Evolutionary conservation across 2,113 vertebrate genomes (phyloP), one percentile per base, ranked within the genome.

Genomic region (Leptobrachium ailaonicum): DNA sequence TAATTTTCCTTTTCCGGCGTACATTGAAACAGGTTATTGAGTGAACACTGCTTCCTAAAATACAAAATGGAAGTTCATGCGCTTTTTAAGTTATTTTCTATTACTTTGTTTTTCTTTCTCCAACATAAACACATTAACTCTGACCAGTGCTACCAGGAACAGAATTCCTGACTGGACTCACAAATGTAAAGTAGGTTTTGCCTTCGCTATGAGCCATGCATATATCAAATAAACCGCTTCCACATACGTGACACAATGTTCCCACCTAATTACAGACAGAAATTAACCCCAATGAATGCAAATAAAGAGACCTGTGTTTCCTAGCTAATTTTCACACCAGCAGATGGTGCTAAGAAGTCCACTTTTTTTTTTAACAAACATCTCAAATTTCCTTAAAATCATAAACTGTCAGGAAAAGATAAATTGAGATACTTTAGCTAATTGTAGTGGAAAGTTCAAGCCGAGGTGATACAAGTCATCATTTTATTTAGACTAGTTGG

Each of bases 341-440:
- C 91, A 97, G 96, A 95, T 96, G 95, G 90, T 95, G 95, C 95
- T 92, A 92, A 91, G 94, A 91, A 92, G 91, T 86, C 87, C 87
- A 87, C 88, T 85, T 86, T 88, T 83, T 50, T 83, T 83, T 83
- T 81, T 82, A 83, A 88, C 85, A 88, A 89, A 91, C 80, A 89
- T 89, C 86, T 92, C 91, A 86, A 85, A 90, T 94, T 92, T 92
- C 88, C 85, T 94, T 92, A 92, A 91, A 95, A 94, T 90, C 89
- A 94, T 92, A 91, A 91, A 86, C 90, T 92, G 89, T 93, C 91
- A 93, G 83, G 87, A 86, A 88, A 92, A 94, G 91, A 92, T 92
- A 94, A 92, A 95, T 94, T 88, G 90, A 90, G 89, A 90, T 84
- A 85, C 87, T 92, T 94, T 89, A 92, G 90, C 85, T 94, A 92